These are phyloP conservation scores for Trochalopteron elliotii DNA, from an alignment of 2,113 vertebrate species.

Conservation along the genomic window DNA sequence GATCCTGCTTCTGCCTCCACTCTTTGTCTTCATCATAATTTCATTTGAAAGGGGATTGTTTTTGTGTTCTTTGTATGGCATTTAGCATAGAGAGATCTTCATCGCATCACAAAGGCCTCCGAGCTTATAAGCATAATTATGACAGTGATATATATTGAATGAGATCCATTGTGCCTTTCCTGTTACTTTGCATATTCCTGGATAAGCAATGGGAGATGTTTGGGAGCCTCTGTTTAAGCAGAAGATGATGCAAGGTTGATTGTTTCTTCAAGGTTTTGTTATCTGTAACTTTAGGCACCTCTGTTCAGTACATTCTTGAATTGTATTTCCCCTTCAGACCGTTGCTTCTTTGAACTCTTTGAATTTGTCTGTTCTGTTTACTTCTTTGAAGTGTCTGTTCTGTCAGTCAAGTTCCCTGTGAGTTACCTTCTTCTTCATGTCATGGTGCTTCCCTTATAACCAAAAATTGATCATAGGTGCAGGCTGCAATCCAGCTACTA, in stretches of 20 bases:
- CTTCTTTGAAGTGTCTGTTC: not conserved
- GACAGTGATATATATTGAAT: not conserved
- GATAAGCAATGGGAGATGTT: not conserved
- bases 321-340: not conserved
- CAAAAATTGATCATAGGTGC: not conserved
- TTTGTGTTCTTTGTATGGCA: not conserved
- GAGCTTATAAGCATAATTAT: not conserved
- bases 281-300: not conserved
- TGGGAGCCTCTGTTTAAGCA: not conserved
- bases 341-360: not conserved
- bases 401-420: not conserved
- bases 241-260: not conserved
- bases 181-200: not conserved
- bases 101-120: not conserved
- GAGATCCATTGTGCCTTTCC: not conserved
- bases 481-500: not conserved
- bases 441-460: not conserved
- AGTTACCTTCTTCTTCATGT: not conserved
- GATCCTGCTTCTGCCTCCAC: not conserved
- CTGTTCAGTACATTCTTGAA: not conserved
- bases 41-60: not conserved
- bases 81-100: not conserved
- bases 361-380: not conserved
- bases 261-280: not conserved
- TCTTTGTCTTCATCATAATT: not conserved